A percentile compares a stretch with the other conserved stretches of the same genome.
Conservation (phyloP, 2,797 vertebrate genomes). For the Centropyge bicolor region DNA sequence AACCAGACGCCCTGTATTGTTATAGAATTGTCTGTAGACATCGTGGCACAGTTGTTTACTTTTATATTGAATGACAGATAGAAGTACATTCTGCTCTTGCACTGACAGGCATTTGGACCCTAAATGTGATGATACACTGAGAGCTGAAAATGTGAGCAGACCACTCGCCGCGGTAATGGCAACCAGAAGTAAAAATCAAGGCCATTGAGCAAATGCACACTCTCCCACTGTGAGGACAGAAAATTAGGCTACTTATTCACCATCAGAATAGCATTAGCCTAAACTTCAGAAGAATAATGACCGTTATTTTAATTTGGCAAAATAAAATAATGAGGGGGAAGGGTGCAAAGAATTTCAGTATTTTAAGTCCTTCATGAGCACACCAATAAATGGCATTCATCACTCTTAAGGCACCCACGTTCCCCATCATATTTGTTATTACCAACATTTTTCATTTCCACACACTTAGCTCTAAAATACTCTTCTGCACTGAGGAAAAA, state of each 20-base stretch:
- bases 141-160: conserved; percentile 27
- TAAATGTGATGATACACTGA: neutral
- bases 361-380: conserved; percentile 44
- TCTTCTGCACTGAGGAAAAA: conserved; percentile 22
- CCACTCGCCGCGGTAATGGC: conserved; percentile 32
- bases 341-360: conserved; percentile 24
- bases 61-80: neutral
- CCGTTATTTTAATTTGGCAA: conserved; percentile 59
- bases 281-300: conserved; percentile 65
- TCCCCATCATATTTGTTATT: conserved; percentile 59
- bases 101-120: conserved; percentile 1
- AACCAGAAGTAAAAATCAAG: conserved; percentile 40
- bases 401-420: conserved; percentile 45
- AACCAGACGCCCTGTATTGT: neutral
- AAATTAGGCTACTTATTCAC: conserved; percentile 49
- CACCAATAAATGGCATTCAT: conserved; percentile 66
- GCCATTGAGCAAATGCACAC: conserved; percentile 28
- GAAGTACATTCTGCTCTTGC: neutral
- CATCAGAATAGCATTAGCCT: conserved; percentile 44
- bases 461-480: conserved; percentile 41
- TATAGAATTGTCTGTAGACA: neutral
- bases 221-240: conserved; percentile 21
- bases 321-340: conserved; percentile 27
- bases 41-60: neutral
- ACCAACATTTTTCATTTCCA: conserved; percentile 63